These are phyloP conservation scores for Mythimna loreyi DNA, from an alignment of 2,888 invertebrate genomes.

Conservation along the genomic window DNA sequence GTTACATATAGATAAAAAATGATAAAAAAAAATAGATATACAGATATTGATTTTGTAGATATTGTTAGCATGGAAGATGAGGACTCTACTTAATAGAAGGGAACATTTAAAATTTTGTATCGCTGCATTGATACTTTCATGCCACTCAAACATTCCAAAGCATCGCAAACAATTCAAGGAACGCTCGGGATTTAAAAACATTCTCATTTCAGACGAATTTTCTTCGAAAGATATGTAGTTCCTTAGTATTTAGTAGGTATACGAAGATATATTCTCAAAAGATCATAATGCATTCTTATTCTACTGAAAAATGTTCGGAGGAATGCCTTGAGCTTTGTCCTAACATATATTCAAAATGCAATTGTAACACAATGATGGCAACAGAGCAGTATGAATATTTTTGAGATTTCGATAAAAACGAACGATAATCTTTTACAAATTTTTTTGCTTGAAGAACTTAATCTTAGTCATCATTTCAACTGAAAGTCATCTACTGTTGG, in stretches of 20 bases:
- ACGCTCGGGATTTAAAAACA: constrained; percentile 50
- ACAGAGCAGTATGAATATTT: background rate
- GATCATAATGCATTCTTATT: background rate
- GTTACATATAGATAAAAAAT: too few relatives aligned
- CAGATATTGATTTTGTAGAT: too few relatives aligned
- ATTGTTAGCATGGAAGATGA: background rate
- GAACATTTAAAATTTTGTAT: constrained; percentile 7
- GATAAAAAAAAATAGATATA: too few relatives aligned
- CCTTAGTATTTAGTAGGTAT: constrained; percentile 16
- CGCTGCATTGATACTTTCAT: constrained; percentile 17
- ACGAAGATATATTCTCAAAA: constrained; percentile 31
- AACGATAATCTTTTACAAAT: too few relatives aligned
- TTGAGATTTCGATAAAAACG: too few relatives aligned
- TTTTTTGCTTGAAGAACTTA: background rate
- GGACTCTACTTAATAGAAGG: background rate
- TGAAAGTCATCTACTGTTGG: background rate
- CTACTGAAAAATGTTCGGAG: background rate
- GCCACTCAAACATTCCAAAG: constrained; percentile 32
- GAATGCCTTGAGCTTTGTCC: background rate
- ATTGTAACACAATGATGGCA: background rate
- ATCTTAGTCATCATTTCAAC: background rate
- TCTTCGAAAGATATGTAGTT: constrained; percentile 25
- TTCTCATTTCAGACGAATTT: constrained; percentile 28
- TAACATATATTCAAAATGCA: background rate
- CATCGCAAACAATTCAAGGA: constrained; percentile 31